A percentile compares a stretch with the other conserved stretches of the same genome.
Evolutionary conservation across 2,113 vertebrate species (phyloP).

Genomic region (Empidonax alnorum): DNA sequence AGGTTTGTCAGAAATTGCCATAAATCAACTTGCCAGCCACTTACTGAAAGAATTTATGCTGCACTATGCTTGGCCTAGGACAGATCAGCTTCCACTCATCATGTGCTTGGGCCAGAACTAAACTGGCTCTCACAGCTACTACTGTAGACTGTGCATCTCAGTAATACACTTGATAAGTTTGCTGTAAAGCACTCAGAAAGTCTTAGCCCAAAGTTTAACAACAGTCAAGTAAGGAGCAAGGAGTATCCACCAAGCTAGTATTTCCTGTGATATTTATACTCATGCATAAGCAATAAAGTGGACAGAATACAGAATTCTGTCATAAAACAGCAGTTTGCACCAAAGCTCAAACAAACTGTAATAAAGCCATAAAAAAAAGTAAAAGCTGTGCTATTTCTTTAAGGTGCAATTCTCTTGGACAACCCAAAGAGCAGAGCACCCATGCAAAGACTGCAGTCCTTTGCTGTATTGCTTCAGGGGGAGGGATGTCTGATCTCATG

Average conservation of each 20-base stretch:
- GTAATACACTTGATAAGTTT: background rate
- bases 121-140: background rate
- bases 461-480: background rate
- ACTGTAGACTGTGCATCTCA: background rate
- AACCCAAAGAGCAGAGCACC: background rate
- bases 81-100: background rate
- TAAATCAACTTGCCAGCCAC: background rate
- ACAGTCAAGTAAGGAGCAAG: constrained; percentile 4
- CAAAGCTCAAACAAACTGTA: background rate
- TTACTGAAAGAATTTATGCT: background rate
- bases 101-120: background rate
- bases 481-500: background rate
- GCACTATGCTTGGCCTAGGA: background rate
- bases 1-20: background rate
- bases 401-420: background rate
- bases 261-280: constrained; percentile 35
- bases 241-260: background rate
- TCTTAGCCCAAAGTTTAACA: constrained; percentile 4
- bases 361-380: background rate
- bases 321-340: background rate
- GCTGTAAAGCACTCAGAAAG: background rate
- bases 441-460: background rate
- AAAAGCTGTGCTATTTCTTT: background rate
- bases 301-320: background rate
- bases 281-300: background rate